A percentile compares a stretch with the other conserved stretches of the same genome.
These are phyloP conservation scores for Sarcophaga peregrina DNA, from an alignment of 1,140 invertebrate species.

Conservation along the genomic window DNA sequence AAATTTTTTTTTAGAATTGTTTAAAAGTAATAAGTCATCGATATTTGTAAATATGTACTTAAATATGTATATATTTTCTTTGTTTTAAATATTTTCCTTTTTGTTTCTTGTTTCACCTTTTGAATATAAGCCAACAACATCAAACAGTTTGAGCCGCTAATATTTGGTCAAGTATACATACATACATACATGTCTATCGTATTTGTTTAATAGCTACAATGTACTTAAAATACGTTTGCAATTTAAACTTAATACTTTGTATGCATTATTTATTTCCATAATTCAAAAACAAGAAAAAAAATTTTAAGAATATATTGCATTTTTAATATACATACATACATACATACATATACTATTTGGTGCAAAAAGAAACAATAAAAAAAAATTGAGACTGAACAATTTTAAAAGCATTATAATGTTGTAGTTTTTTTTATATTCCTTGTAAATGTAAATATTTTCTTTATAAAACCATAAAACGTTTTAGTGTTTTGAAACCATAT, in stretches of 20 bases:
- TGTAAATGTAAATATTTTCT: constrained; percentile 1
- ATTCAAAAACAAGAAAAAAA: neutral
- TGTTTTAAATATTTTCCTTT: no score
- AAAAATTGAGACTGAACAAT: neutral
- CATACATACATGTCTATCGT: neutral
- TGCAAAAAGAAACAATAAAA: neutral
- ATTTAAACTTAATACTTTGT: constrained; percentile 8
- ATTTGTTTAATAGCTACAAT: constrained; percentile 9
- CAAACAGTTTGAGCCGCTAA: neutral
- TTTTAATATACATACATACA: neutral
- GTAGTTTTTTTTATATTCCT: neutral
- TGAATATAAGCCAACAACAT: neutral
- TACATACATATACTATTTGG: no score
- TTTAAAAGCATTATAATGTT: constrained; percentile 38
- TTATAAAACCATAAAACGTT: neutral
- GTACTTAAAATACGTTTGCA: neutral
- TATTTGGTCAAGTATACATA: constrained; percentile 31
- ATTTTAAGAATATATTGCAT: constrained; percentile 23
- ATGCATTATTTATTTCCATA: neutral
- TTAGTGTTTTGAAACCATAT: neutral
- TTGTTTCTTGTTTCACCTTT: no score
- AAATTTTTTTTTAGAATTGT: no score
- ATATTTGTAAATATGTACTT: no score
- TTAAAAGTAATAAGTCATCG: no score
- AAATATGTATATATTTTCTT: no score